Evolutionary conservation across 2,113 vertebrate species (phyloP).

Genomic region (Macaca mulatta): DNA sequence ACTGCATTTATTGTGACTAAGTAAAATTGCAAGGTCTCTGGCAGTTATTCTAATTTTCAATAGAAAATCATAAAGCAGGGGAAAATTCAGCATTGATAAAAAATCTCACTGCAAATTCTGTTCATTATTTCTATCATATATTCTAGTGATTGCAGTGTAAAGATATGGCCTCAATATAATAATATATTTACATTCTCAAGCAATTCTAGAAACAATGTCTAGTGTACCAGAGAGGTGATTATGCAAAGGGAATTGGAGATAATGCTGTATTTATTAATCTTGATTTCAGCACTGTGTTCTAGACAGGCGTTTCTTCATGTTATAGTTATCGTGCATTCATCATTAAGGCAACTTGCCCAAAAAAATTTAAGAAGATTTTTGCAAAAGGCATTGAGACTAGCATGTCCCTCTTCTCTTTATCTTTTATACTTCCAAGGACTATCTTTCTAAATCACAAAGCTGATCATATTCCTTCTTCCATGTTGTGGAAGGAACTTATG

Average conservation of each 20-base stretch:
- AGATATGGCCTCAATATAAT: background rate
- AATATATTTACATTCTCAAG: constrained; percentile 42
- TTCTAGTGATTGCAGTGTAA: constrained; percentile 50
- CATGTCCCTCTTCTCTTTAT: background rate
- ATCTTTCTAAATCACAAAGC: background rate
- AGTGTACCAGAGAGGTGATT: background rate
- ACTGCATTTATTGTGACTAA: background rate
- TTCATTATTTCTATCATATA: constrained; percentile 10
- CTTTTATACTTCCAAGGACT: background rate
- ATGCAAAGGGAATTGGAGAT: background rate
- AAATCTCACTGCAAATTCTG: constrained; percentile 29
- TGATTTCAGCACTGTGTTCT: background rate
- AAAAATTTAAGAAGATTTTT: background rate
- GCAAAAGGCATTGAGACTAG: background rate
- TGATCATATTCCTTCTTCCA: background rate
- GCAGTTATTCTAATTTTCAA: constrained; percentile 25
- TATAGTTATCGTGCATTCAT: background rate
- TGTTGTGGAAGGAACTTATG: background rate
- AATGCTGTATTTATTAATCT: constrained; percentile 19
- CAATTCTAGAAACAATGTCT: background rate
- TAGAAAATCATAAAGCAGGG: constrained; percentile 10
- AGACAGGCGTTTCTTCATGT: background rate
- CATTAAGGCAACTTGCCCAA: background rate
- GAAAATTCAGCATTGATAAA: constrained; percentile 37
- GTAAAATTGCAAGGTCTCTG: constrained; percentile 6